A percentile compares a stretch with the other conserved stretches of the same genome.
Evolutionary conservation across 2,113 vertebrate species (phyloP).

Genomic region (Scomber scombrus): DNA sequence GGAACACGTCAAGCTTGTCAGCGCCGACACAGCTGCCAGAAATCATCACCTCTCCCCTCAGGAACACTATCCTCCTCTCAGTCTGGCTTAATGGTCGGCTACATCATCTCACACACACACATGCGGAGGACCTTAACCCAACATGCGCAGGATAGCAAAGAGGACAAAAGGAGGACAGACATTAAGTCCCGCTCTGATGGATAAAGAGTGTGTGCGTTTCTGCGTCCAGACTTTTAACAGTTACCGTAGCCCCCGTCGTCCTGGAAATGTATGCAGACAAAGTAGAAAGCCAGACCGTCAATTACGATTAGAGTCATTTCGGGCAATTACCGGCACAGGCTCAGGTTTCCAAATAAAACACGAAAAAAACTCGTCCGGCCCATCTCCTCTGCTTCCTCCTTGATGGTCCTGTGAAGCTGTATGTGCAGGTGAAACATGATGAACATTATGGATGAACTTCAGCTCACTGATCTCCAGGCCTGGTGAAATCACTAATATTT

Average conservation of each 20-base stretch:
- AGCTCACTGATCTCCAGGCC: constrained; percentile 39
- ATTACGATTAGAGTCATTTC: constrained; percentile 84
- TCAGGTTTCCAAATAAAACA: constrained; percentile 83
- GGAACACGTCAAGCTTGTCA: constrained; percentile 64
- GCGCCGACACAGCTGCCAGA: constrained; percentile 58
- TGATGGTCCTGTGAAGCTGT: constrained; percentile 71
- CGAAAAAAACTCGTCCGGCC: constrained; percentile 65
- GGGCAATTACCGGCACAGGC: constrained; percentile 77
- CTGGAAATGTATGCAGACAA: constrained; percentile 78
- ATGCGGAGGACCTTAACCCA: constrained; percentile 15
- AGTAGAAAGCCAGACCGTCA: constrained; percentile 83
- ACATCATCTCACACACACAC: constrained; percentile 32
- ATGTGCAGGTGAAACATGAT: constrained; percentile 65
- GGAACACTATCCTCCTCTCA: constrained; percentile 47
- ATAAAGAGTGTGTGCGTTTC: constrained; percentile 76
- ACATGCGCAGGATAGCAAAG: constrained; percentile 23
- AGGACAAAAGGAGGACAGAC: constrained; percentile 62
- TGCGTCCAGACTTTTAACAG: constrained; percentile 67
- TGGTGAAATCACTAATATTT: constrained; percentile 44
- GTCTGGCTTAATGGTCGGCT: constrained; percentile 41
- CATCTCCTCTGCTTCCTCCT: constrained; percentile 56
- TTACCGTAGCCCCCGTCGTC: constrained; percentile 66
- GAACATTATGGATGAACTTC: constrained; percentile 38
- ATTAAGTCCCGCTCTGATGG: constrained; percentile 70
- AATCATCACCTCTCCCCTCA: constrained; percentile 55